Evolutionary conservation across 2,888 invertebrate genomes (phyloP).

Genomic region (Trisateles emortualis): DNA sequence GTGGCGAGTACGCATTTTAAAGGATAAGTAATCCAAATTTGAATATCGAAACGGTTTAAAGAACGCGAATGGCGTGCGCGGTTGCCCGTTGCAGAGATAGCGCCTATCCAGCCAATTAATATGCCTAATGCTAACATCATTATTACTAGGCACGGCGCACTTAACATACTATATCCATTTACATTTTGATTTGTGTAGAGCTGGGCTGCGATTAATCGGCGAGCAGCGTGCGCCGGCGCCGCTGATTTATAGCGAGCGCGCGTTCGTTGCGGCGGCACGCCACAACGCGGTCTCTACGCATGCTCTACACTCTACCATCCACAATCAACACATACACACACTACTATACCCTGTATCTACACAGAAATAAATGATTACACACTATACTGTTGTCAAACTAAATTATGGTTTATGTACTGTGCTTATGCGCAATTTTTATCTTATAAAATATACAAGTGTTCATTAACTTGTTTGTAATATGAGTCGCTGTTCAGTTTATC

Average conservation of each 20-base stretch:
- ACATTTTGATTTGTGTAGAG: conserved; percentile 86
- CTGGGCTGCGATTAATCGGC: conserved; percentile 83
- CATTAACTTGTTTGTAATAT: not conserved
- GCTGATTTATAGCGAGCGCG: conserved; percentile 74
- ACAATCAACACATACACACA: conserved; percentile 35
- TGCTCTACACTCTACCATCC: conserved; percentile 29
- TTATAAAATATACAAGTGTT: not conserved
- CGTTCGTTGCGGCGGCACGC: conserved; percentile 45
- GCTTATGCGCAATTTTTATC: not conserved
- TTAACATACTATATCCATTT: conserved; percentile 86
- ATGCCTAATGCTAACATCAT: conserved; percentile 87
- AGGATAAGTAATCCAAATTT: conserved; percentile 5
- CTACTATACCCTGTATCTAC: conserved; percentile 7
- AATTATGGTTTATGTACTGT: conserved; percentile 5
- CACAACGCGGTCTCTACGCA: conserved; percentile 31
- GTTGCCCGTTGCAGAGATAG: conserved; percentile 73
- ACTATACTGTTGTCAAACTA: conserved; percentile 2
- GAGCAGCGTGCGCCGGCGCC: conserved; percentile 72
- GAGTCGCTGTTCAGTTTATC: not conserved
- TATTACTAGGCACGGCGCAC: conserved; percentile 84
- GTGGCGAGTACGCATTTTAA: conserved; percentile 18
- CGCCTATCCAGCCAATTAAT: conserved; percentile 84
- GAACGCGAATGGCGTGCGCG: conserved; percentile 65
- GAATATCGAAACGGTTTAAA: conserved; percentile 56
- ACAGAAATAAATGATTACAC: conserved; percentile 10